phyloP scores from a whole-genome alignment of 2,113 vertebrate genomes.

The Parus major region DNA sequence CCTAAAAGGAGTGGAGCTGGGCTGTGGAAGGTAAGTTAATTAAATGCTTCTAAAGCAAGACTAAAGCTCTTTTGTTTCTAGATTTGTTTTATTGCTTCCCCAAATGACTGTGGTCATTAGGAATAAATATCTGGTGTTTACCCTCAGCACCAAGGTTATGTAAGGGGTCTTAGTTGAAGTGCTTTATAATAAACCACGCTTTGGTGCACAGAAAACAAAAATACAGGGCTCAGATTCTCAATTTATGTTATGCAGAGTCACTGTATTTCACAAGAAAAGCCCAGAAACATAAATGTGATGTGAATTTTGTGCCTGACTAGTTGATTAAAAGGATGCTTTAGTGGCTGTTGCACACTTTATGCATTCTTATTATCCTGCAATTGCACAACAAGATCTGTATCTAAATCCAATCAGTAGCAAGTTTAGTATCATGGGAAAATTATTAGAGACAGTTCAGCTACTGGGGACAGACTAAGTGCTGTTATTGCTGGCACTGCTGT shows the following conservation, averaged over 20 bases:
- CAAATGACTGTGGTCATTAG: neutral
- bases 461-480: neutral
- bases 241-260: accelerated
- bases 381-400: neutral
- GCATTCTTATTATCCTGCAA: neutral
- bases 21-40: neutral
- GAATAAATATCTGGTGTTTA: neutral
- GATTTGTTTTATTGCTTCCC: neutral
- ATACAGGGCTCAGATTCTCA: neutral
- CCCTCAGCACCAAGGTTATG: accelerated
- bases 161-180: neutral
- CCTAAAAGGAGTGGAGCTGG: neutral
- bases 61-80: neutral
- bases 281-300: neutral
- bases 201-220: neutral
- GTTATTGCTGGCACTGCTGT: neutral
- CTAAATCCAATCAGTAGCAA: neutral
- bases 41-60: neutral
- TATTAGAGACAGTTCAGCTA: neutral
- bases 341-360: neutral
- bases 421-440: neutral
- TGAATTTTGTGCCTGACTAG: neutral
- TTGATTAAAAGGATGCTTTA: neutral
- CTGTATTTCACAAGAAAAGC: neutral
- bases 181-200: neutral